Evolutionary conservation across 2,888 invertebrate genomes (phyloP), one percentile per base, ranked within the genome.

Genomic region (Scaptodrosophila latifasciaeformis): DNA sequence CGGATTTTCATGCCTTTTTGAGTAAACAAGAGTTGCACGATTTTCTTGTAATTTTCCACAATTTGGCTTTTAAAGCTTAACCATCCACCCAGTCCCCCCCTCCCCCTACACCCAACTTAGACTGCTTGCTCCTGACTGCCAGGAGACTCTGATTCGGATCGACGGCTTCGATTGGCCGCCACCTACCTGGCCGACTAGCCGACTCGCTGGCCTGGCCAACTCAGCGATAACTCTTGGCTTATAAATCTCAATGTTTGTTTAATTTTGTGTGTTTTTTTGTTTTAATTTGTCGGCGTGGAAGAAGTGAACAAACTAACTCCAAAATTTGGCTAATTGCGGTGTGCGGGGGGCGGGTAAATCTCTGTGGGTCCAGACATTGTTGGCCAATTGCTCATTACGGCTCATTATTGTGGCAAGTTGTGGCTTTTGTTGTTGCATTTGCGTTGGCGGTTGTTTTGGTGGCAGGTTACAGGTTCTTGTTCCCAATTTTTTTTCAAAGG

Each of bases 41-140:
- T 83, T 82, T 83, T 82, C 84, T 82, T 82, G 82, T 82, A 82
- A 82, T 82, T 82, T 83, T 82, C 81, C 80, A 62, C 61, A 76
- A 72, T 59, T 69, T 69, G 59, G 60, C 52, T 70, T 58, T 62
- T 53, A 61, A 9, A 54, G 43, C 57, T 49, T n/a, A 44, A n/a
- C 31, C 30, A 27, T 13, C 40, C 9, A 27, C 17, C 44, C 1
- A n/a, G 9, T 7, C 31, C 12, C 42, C 12, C 42, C n/a, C 42
- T 13, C 29, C 13, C 13, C 50, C 58, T 45, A 49, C 50, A 44
- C 44, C 47, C 39, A 60, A 49, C 44, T 40, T 27, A 18, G n/a
- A 17, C 44, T 10, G n/a, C 24, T 15, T 24, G 43, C 29, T 19
- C 43, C 27, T n/a, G n/a, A n/a, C n/a, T n/a, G n/a, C n/a, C n/a